Evolutionary conservation across 2,113 vertebrate genomes (phyloP).

Genomic region (Numenius arquata): DNA sequence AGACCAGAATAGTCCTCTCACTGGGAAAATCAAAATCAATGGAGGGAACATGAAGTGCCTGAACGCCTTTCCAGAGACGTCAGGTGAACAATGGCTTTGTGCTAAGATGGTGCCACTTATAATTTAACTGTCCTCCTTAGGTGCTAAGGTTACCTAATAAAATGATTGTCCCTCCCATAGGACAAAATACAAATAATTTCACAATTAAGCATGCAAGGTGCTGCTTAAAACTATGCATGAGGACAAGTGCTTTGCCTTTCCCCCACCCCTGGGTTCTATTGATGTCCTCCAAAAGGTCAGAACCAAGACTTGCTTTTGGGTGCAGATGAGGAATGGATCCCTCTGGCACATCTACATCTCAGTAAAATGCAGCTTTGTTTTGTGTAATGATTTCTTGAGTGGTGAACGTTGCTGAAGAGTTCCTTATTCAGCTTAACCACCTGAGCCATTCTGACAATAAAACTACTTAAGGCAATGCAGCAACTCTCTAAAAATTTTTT

Average conservation of each 20-base stretch:
- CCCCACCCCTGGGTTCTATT: neutral
- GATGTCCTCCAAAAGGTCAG: neutral
- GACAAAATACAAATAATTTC: neutral
- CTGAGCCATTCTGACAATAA: neutral
- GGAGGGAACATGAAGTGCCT: constrained; percentile 10
- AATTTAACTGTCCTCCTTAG: neutral
- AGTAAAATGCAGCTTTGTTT: neutral
- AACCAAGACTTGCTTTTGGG: neutral
- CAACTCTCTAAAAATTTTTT: neutral
- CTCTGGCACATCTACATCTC: neutral
- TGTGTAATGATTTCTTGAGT: neutral
- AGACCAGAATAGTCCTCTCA: neutral
- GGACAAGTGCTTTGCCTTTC: neutral
- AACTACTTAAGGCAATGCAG: neutral
- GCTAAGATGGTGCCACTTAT: neutral
- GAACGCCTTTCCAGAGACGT: neutral
- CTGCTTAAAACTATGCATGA: neutral
- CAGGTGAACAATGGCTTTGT: neutral
- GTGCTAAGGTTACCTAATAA: neutral
- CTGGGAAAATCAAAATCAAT: neutral
- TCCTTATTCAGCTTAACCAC: neutral
- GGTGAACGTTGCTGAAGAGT: neutral
- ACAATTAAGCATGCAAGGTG: neutral
- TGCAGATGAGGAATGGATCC: neutral
- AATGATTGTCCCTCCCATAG: neutral